These are phyloP conservation scores for Lanistes nyassanus DNA, from an alignment of 1,140 invertebrate genomes.

Conservation along the genomic window DNA sequence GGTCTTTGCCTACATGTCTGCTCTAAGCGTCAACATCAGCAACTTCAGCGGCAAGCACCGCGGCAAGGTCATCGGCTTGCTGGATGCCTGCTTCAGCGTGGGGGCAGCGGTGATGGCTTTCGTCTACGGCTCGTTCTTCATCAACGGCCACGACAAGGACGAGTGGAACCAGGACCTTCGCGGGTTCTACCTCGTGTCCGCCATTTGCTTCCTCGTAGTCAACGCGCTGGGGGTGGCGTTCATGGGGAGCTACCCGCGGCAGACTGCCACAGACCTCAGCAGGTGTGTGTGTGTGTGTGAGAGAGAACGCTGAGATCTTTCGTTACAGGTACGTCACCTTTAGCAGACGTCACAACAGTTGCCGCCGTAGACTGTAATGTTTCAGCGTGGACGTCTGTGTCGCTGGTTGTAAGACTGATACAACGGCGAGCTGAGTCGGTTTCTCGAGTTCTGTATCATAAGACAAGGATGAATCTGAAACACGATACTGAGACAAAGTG, in stretches of 20 bases:
- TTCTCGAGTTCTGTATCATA: too few species aligned
- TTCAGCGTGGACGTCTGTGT: too few species aligned
- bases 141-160: conserved; percentile 43
- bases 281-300: too few species aligned
- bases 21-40: conserved; percentile 45
- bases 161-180: conserved; percentile 52
- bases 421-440: too few species aligned
- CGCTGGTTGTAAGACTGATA: too few species aligned
- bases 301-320: too few species aligned
- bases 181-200: conserved; percentile 52
- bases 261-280: conserved; percentile 4
- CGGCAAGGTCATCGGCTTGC: conserved; percentile 49
- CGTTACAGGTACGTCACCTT: too few species aligned
- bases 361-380: too few species aligned
- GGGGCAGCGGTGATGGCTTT: conserved; percentile 50
- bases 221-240: conserved; percentile 42
- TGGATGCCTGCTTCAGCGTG: conserved; percentile 54
- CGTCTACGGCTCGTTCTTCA: conserved; percentile 47
- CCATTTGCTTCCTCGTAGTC: conserved; percentile 43
- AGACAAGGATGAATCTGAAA: too few species aligned
- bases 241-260: conserved; percentile 33
- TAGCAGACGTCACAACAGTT: too few species aligned
- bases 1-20: conserved; percentile 56
- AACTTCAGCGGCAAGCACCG: conserved; percentile 51
- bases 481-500: too few species aligned